A percentile compares a stretch with the other conserved stretches of the same genome.
Conservation (phyloP, 2,888 invertebrate species). For the Dicranocentrus wangi region DNA sequence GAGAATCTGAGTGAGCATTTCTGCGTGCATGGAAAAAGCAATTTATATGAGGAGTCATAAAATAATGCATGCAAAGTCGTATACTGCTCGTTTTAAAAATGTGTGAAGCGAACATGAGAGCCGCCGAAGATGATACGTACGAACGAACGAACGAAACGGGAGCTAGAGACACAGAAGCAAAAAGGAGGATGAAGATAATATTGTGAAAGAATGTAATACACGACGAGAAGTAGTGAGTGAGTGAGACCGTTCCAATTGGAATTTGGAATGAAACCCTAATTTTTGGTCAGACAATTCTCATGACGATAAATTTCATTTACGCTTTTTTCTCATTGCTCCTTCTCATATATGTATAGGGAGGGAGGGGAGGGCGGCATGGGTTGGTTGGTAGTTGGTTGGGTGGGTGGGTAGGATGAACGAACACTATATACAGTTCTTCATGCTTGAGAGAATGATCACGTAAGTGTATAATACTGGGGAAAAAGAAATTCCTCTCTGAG, state of each 20-base stretch:
- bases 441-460: too few relatives aligned
- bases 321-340: slow-evolving; percentile 36
- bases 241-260: slow-evolving; percentile 38
- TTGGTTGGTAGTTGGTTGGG: too few relatives aligned
- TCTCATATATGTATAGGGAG: too few relatives aligned
- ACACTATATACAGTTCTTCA: too few relatives aligned
- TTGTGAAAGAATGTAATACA: not conserved
- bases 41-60: not conserved
- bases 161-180: not conserved
- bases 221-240: not conserved
- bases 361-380: too few relatives aligned
- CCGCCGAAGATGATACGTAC: not conserved
- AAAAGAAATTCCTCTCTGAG: too few relatives aligned
- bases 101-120: not conserved
- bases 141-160: not conserved
- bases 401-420: too few relatives aligned
- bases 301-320: slow-evolving; percentile 48
- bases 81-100: not conserved
- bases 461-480: too few relatives aligned
- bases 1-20: not conserved
- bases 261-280: slow-evolving; percentile 40
- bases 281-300: slow-evolving; percentile 53
- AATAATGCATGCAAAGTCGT: slow-evolving; percentile 13
- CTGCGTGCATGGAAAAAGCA: not conserved
- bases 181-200: not conserved